Conservation (phyloP, 2,888 invertebrate genomes). For the Nycteola revayana region DNA sequence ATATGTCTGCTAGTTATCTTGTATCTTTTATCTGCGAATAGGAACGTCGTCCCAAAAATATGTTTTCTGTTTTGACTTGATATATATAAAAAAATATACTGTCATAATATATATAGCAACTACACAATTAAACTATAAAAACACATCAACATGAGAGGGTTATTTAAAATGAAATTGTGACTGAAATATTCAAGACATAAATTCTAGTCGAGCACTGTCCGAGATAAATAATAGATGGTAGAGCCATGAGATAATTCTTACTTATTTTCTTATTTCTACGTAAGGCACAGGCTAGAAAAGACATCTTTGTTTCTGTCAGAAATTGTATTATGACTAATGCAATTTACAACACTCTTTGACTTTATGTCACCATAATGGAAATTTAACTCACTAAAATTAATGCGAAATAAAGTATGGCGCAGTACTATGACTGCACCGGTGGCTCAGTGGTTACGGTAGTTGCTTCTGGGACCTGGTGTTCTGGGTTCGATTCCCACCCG, state of each 20-base stretch:
- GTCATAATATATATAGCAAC: too few relatives aligned
- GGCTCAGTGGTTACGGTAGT: too few relatives aligned
- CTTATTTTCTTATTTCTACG: conserved; percentile 19
- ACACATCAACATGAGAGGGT: too few relatives aligned
- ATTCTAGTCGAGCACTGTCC: conserved; percentile 10
- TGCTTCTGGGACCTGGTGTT: too few relatives aligned
- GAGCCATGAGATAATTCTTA: conserved; percentile 25
- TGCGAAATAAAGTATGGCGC: conserved; percentile 14
- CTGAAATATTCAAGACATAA: conserved; percentile 10
- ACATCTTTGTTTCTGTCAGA: conserved; percentile 20
- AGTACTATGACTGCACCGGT: too few relatives aligned
- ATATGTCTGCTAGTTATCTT: too few relatives aligned
- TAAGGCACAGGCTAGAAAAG: conserved; percentile 11
- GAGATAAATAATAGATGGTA: conserved; percentile 25
- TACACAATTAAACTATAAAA: too few relatives aligned
- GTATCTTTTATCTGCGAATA: too few relatives aligned
- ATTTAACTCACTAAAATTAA: conserved; percentile 25
- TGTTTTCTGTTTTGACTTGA: too few relatives aligned
- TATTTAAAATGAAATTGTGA: background rate
- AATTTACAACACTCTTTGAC: conserved; percentile 5
- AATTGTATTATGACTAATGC: conserved; percentile 27
- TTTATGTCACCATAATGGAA: background rate
- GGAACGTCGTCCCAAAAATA: too few relatives aligned
- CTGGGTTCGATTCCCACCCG: too few relatives aligned
- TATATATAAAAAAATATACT: too few relatives aligned